These are phyloP conservation scores for Chrysopilus asiliformis DNA, from an alignment of 2,888 invertebrate genomes.

Conservation along the genomic window DNA sequence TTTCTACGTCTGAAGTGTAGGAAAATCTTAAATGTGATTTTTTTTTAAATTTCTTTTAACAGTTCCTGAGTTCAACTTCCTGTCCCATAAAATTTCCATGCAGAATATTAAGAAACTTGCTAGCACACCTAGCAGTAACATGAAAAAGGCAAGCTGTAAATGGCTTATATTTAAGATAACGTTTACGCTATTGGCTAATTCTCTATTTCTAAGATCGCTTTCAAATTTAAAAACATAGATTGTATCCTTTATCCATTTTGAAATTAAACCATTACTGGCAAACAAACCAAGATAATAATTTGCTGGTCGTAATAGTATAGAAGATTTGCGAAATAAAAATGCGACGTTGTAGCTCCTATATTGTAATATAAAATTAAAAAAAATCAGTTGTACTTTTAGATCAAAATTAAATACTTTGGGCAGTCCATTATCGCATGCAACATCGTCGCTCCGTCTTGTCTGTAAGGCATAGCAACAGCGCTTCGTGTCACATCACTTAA, in stretches of 20 bases:
- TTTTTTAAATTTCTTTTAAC: too few species aligned
- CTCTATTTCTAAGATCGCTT: conserved; percentile 9
- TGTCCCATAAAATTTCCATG: too few species aligned
- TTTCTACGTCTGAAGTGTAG: too few species aligned
- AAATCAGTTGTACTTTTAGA: neutral
- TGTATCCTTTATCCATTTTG: conserved; percentile 15
- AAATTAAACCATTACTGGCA: conserved; percentile 12
- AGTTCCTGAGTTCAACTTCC: too few species aligned
- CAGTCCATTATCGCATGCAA: conserved; percentile 15
- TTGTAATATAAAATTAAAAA: neutral
- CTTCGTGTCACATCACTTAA: neutral
- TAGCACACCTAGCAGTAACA: conserved; percentile 9
- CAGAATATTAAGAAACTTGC: too few species aligned
- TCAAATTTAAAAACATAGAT: conserved; percentile 9
- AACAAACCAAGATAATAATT: conserved; percentile 13
- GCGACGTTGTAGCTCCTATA: conserved; percentile 13
- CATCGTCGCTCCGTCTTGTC: conserved; percentile 10
- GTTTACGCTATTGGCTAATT: conserved; percentile 3
- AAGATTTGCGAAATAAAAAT: conserved; percentile 16
- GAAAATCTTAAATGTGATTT: too few species aligned
- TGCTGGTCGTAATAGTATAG: conserved; percentile 13
- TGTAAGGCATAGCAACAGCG: conserved; percentile 4
- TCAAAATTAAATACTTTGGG: conserved; percentile 12
- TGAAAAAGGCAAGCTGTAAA: conserved; percentile 14
- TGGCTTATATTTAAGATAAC: conserved; percentile 12